Conservation (phyloP, 2,113 vertebrate species). For the Phodopus roborovskii region DNA sequence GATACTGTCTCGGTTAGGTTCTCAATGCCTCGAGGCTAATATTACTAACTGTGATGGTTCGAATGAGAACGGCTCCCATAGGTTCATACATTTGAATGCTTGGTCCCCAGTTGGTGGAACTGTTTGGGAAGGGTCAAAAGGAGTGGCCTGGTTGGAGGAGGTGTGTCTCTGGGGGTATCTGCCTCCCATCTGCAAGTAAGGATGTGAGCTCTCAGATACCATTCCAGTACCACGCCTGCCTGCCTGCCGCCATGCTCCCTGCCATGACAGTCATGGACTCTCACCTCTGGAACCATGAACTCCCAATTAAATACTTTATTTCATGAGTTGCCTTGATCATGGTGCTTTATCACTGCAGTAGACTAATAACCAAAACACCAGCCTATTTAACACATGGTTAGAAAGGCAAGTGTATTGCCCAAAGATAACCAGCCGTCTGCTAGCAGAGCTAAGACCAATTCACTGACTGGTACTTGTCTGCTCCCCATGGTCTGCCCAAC, state of each 20-base stretch:
- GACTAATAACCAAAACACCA: no score
- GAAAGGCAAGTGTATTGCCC: background rate
- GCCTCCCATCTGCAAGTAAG: background rate
- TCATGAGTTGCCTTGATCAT: background rate
- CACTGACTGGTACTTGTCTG: background rate
- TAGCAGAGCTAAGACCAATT: background rate
- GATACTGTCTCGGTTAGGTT: conserved; percentile 4
- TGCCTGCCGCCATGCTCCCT: background rate
- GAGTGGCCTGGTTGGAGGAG: background rate
- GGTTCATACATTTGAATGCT: background rate
- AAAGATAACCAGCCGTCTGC: background rate
- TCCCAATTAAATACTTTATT: background rate
- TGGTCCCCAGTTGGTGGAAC: background rate
- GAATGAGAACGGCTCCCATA: background rate
- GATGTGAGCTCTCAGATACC: background rate
- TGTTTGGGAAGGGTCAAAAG: background rate
- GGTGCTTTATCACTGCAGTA: background rate
- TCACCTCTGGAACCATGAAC: background rate
- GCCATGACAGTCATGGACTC: background rate
- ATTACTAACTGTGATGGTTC: background rate
- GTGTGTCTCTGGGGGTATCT: background rate
- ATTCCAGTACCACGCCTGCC: background rate
- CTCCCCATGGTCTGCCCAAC: background rate
- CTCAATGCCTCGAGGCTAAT: background rate
- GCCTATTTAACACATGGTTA: background rate